Percentiles rank a stretch among this genome's conserved stretches.
Conservation (phyloP, 2,797 vertebrate genomes). For the Chromis chromis region DNA sequence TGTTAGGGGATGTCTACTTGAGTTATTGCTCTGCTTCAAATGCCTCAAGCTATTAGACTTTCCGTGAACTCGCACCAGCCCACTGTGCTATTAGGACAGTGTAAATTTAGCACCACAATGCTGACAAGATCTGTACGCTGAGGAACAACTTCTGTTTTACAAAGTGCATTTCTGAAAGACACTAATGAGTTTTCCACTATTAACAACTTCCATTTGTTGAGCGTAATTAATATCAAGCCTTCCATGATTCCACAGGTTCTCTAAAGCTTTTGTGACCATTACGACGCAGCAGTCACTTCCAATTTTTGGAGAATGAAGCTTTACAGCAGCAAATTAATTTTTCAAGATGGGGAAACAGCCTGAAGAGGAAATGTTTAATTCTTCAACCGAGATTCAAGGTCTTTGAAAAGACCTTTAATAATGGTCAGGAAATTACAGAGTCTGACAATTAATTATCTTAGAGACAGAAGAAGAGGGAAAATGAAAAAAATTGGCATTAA, state of each 20-base stretch:
- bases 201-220: constrained; percentile 49
- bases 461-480: constrained; percentile 17
- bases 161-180: constrained; percentile 23
- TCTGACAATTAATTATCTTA: constrained; percentile 51
- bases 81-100: constrained; percentile 40
- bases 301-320: constrained; percentile 38
- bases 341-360: constrained; percentile 55
- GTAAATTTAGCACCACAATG: constrained; percentile 55
- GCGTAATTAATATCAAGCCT: constrained; percentile 37
- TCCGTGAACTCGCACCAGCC: constrained; percentile 44
- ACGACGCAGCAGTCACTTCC: constrained; percentile 11
- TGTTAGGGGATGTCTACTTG: constrained; percentile 62
- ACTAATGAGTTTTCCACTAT: constrained; percentile 47
- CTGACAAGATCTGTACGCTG: constrained; percentile 17
- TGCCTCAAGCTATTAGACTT: constrained; percentile 61
- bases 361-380: constrained; percentile 43
- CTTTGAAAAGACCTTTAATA: constrained; percentile 54
- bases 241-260: constrained; percentile 32
- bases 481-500: constrained; percentile 31
- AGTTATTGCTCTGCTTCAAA: constrained; percentile 64
- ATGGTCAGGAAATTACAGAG: constrained; percentile 47
- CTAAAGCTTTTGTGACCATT: constrained; percentile 28
- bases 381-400: constrained; percentile 34
- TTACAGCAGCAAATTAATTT: constrained; percentile 47
- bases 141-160: constrained; percentile 32